A percentile compares a stretch with the other conserved stretches of the same genome.
These are phyloP conservation scores for Poecilia velifera DNA, from an alignment of 2,797 vertebrate genomes.

Conservation along the genomic window DNA sequence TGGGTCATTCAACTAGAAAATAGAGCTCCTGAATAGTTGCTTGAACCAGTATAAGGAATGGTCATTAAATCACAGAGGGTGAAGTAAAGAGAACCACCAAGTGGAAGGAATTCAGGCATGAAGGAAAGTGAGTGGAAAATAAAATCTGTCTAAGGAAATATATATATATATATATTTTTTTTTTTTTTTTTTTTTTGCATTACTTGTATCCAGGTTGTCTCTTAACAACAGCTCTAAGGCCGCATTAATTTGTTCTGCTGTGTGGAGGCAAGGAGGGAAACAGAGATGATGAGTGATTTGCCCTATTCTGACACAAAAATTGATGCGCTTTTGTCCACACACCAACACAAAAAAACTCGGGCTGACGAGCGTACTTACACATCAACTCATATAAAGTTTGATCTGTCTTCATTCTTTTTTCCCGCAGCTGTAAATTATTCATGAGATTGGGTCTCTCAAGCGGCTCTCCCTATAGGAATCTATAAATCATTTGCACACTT, in stretches of 20 bases:
- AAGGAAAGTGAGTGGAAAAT: conserved; percentile 79
- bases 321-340: conserved; percentile 27
- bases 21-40: conserved; percentile 81
- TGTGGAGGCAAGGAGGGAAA: conserved; percentile 5
- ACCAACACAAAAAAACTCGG: conserved; percentile 14
- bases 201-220: conserved; percentile 66
- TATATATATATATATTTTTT: no score
- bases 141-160: conserved; percentile 54
- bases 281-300: conserved; percentile 70
- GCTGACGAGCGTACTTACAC: conserved; percentile 36
- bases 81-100: conserved; percentile 78
- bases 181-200: not conserved
- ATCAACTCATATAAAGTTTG: conserved; percentile 48
- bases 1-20: conserved; percentile 87
- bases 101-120: conserved; percentile 81
- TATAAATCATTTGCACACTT: conserved; percentile 41
- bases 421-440: conserved; percentile 47
- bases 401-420: conserved; percentile 35
- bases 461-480: conserved; percentile 37
- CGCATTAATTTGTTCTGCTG: conserved; percentile 65
- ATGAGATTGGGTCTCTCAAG: conserved; percentile 43
- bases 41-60: conserved; percentile 74
- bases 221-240: conserved; percentile 68
- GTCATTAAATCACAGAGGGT: conserved; percentile 61
- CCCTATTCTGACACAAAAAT: conserved; percentile 50